Percentiles rank a stretch among this genome's conserved stretches.
Conservation (phyloP, 2,888 invertebrate species). For the Lithophane socia region DNA sequence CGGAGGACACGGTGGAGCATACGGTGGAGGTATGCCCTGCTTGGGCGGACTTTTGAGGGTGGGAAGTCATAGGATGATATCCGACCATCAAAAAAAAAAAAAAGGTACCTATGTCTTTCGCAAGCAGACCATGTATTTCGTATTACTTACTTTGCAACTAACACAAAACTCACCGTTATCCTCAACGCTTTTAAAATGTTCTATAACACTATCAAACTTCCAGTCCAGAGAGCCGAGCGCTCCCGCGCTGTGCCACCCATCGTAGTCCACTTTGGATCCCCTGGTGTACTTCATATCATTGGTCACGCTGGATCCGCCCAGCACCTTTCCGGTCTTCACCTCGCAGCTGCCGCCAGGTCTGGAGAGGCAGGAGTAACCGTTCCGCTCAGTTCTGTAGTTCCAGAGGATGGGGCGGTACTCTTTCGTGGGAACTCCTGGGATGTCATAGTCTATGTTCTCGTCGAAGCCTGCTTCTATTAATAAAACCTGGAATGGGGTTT, state of each 20-base stretch:
- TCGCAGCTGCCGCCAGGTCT: slow-evolving; percentile 86
- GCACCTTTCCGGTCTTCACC: slow-evolving; percentile 85
- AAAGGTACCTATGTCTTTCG: no score
- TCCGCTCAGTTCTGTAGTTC: slow-evolving; percentile 86
- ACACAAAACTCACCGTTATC: slow-evolving; percentile 82
- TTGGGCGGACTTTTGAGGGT: no score
- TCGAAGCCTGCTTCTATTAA: slow-evolving; percentile 85
- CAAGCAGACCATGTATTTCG: background rate
- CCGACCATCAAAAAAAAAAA: no score
- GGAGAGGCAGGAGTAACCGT: slow-evolving; percentile 85
- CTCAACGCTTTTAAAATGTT: slow-evolving; percentile 85
- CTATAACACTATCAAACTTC: slow-evolving; percentile 85
- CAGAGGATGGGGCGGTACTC: slow-evolving; percentile 85
- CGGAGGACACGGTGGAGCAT: no score
- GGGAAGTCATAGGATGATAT: no score
- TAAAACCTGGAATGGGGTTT: slow-evolving; percentile 75
- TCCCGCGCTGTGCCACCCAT: slow-evolving; percentile 82
- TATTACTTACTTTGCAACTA: background rate
- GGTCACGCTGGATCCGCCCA: slow-evolving; percentile 86
- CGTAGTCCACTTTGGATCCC: slow-evolving; percentile 85
- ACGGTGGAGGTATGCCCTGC: no score
- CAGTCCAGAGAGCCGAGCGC: slow-evolving; percentile 83
- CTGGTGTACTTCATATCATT: slow-evolving; percentile 88
- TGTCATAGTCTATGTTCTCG: slow-evolving; percentile 87
- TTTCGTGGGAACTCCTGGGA: slow-evolving; percentile 84